A percentile compares a stretch with the other conserved stretches of the same genome.
These are phyloP conservation scores for Leptura quadrifasciata DNA, from an alignment of 2,888 invertebrate genomes.

Conservation along the genomic window DNA sequence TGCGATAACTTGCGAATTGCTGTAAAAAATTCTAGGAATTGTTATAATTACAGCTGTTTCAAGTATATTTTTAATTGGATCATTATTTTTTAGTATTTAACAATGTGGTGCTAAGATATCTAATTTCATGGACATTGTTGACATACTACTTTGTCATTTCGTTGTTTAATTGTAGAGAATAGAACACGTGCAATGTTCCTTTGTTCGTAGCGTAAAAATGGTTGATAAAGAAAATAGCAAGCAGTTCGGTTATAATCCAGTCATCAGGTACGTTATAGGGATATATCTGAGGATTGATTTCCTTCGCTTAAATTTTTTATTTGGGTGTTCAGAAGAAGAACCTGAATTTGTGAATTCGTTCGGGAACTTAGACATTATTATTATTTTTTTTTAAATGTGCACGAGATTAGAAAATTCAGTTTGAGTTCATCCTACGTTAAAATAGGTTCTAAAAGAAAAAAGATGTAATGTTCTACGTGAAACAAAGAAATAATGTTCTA, in stretches of 20 bases:
- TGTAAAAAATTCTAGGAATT: neutral
- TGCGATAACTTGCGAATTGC: neutral
- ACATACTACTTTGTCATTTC: slow-evolving; percentile 21
- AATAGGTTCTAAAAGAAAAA: too few species aligned
- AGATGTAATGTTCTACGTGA: too few species aligned
- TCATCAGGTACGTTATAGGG: too few species aligned
- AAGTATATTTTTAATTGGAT: slow-evolving; percentile 30
- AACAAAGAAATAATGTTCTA: too few species aligned
- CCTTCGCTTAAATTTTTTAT: too few species aligned
- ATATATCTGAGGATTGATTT: too few species aligned
- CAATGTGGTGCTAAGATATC: slow-evolving; percentile 25
- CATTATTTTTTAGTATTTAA: slow-evolving; percentile 22
- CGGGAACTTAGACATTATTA: too few species aligned
- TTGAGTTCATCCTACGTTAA: too few species aligned
- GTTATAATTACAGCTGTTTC: slow-evolving; percentile 13
- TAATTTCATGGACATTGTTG: slow-evolving; percentile 33
- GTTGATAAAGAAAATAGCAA: slow-evolving; percentile 34
- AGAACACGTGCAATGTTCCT: slow-evolving; percentile 23
- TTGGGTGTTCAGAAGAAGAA: too few species aligned
- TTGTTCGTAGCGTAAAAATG: slow-evolving; percentile 23
- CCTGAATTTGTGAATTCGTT: too few species aligned
- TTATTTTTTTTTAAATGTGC: too few species aligned
- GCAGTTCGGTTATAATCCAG: slow-evolving; percentile 35
- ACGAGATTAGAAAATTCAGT: too few species aligned
- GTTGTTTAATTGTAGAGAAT: slow-evolving; percentile 22